Percentiles rank a stretch among this genome's conserved stretches.
phyloP scores from a whole-genome alignment of 1,140 invertebrate genomes.

The Drosophila sucinea region DNA sequence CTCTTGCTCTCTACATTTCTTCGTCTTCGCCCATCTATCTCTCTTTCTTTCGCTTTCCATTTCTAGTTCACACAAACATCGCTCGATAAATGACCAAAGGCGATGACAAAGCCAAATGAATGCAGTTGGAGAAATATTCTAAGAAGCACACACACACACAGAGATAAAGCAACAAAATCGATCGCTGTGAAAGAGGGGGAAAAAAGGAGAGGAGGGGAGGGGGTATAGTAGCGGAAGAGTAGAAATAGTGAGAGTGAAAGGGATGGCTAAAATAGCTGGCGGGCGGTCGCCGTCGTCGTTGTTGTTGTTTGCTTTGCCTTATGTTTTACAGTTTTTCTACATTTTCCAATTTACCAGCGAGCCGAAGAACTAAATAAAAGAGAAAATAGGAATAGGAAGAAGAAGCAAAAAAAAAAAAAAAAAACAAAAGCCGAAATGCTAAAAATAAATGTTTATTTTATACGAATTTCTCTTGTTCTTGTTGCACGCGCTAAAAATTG shows the following conservation, averaged over 20 bases:
- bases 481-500: slow-evolving; percentile 35
- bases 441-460: slow-evolving; percentile 81
- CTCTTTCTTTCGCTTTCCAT: background rate
- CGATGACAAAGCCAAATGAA: slow-evolving; percentile 55
- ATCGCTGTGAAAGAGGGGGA: slow-evolving; percentile 11
- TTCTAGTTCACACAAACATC: slow-evolving; percentile 19
- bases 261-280: slow-evolving; percentile 10
- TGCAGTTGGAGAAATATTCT: slow-evolving; percentile 31
- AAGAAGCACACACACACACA: background rate
- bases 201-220: background rate
- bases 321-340: slow-evolving; percentile 57
- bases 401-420: slow-evolving; percentile 23
- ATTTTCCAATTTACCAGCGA: slow-evolving; percentile 68
- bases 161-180: slow-evolving; percentile 38
- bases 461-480: slow-evolving; percentile 58
- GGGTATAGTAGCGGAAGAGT: background rate
- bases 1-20: too few species aligned
- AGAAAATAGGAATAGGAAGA: slow-evolving; percentile 33
- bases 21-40: background rate
- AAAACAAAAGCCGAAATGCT: slow-evolving; percentile 39
- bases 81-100: slow-evolving; percentile 56
- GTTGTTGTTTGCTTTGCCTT: slow-evolving; percentile 43
- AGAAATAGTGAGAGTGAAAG: background rate
- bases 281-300: slow-evolving; percentile 9
- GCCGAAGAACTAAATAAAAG: slow-evolving; percentile 49